phyloP scores from a whole-genome alignment of 2,797 vertebrate genomes.

The Scleropages formosus region DNA sequence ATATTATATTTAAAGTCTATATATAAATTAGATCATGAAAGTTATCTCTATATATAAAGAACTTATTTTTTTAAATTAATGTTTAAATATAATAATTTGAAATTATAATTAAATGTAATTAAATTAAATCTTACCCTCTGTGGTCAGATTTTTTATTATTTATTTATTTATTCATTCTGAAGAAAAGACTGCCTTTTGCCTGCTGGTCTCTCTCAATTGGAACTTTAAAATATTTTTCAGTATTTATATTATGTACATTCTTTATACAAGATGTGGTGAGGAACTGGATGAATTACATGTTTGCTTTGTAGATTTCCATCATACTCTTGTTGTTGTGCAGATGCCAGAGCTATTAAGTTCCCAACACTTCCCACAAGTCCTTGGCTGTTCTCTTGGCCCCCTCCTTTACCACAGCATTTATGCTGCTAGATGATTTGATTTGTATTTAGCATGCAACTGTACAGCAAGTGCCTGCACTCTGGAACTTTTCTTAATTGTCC shows the following conservation, averaged over 20 bases:
- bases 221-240: slow-evolving; percentile 10
- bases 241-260: slow-evolving; percentile 19
- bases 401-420: neutral
- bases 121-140: no score
- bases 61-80: no score
- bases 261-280: slow-evolving; percentile 26
- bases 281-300: slow-evolving; percentile 32
- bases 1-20: no score
- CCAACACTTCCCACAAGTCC: slow-evolving; percentile 25
- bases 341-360: slow-evolving; percentile 3
- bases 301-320: slow-evolving; percentile 23
- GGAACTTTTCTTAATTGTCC: slow-evolving; percentile 16
- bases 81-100: no score
- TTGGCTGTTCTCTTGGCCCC: slow-evolving; percentile 18
- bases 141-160: no score
- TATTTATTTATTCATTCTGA: no score
- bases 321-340: slow-evolving; percentile 28
- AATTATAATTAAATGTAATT: no score
- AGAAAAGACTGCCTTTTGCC: no score
- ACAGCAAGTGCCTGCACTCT: slow-evolving; percentile 5
- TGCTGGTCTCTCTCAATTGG: no score
- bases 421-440: neutral
- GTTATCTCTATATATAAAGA: no score
- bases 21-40: no score
- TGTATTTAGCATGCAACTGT: slow-evolving; percentile 21